Evolutionary conservation across 1,140 invertebrate species (phyloP), one percentile per base, ranked within the genome.

Genomic region (Caenorhabditis remanei): DNA sequence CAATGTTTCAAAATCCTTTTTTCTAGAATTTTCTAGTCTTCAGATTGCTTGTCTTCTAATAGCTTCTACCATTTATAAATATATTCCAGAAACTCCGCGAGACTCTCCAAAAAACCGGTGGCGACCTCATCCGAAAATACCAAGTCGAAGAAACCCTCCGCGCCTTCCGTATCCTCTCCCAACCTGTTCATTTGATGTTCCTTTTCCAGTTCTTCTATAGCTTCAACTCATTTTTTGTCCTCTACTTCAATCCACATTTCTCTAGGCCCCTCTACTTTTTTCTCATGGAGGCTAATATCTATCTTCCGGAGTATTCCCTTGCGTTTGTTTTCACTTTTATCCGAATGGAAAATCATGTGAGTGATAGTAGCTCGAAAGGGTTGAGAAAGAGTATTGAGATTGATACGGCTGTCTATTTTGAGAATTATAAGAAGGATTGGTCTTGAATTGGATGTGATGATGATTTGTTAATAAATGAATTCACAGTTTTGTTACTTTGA

Each of bases 21-120:
- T 1, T 32, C 0, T 32, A 32, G 32, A 32, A 1, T 32, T 58
- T 11, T 11, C 1, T 58, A 40, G 32, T 2, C 1, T 32, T 9
- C 6, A n/a, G 13, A 32, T 32, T 32, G 8, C 32, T 32, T 63
- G 1, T 19, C 4, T 58, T 58, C 8, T n/a, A 6, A 58, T 58
- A 58, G 21, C 8, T n/a, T 53, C 4, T 53, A 0, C 16, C 0
- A 53, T n/a, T 65, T 41, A n/a, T 65, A 4, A 14, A 32, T 11
- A 41, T 13, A 41, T 16, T 75, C 41, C 43, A 50, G 71, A 79
- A 79, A n/a, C 71, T 79, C 8, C 61, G 61, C 21, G 61, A 63
- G 13, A 9, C 4, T 21, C 61, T 63, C 21, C 61, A 63, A 63
- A 24, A 63, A 63, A 13, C 21, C 21, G 61, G 61, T 13, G 61